Conservation (phyloP, 2,113 vertebrate genomes). For the Vimba vimba region DNA sequence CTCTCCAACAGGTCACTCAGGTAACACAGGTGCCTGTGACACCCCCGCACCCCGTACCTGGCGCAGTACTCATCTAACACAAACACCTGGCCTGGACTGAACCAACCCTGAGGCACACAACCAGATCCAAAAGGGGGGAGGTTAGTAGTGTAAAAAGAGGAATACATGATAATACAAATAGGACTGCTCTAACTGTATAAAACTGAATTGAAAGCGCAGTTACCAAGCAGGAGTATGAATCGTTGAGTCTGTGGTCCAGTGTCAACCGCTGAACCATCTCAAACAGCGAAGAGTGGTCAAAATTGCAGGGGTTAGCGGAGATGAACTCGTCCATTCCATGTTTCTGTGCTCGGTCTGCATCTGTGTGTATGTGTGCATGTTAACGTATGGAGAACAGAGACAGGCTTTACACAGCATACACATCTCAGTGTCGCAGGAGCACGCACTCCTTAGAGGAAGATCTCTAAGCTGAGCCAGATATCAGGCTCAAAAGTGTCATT, state of each 20-base stretch:
- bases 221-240: constrained; percentile 99
- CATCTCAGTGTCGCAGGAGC: background rate
- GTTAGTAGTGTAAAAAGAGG: background rate
- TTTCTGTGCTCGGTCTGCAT: constrained; percentile 99
- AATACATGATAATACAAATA: background rate
- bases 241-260: constrained; percentile 98
- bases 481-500: constrained; percentile 73
- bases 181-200: background rate
- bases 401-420: constrained; percentile 4
- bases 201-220: constrained; percentile 63
- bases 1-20: constrained; percentile 93
- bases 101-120: constrained; percentile 88
- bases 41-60: constrained; percentile 94
- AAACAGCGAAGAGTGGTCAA: constrained; percentile 97
- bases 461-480: constrained; percentile 21
- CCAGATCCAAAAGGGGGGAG: background rate
- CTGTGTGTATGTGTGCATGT: constrained; percentile 76
- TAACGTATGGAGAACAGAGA: constrained; percentile 79
- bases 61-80: constrained; percentile 98
- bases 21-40: constrained; percentile 97
- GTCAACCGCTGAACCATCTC: constrained; percentile 97
- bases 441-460: background rate
- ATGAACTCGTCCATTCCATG: constrained; percentile 99
- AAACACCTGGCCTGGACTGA: constrained; percentile 99
- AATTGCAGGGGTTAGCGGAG: constrained; percentile 98